Evolutionary conservation across 2,888 invertebrate species (phyloP).

Genomic region (Andrena camellia): DNA sequence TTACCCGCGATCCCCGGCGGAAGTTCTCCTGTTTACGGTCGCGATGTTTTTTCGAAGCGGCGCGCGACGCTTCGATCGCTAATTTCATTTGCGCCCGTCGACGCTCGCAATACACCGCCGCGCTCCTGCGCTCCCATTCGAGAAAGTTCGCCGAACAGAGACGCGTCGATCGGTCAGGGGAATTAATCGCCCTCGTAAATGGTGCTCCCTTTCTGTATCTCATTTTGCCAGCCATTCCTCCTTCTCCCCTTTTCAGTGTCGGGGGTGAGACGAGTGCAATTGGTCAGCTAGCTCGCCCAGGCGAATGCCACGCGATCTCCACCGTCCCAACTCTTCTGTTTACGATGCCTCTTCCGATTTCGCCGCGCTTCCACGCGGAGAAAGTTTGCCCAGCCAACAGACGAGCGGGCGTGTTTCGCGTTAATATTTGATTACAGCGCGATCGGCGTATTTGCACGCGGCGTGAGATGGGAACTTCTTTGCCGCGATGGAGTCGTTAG

Average conservation of each 20-base stretch:
- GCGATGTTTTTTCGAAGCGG: constrained; percentile 53
- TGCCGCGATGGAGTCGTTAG: constrained; percentile 20
- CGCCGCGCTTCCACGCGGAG: constrained; percentile 34
- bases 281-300: constrained; percentile 8
- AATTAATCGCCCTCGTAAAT: constrained; percentile 40
- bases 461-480: constrained; percentile 31
- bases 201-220: not conserved
- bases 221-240: not conserved
- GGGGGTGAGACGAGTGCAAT: not conserved
- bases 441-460: constrained; percentile 41
- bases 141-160: constrained; percentile 41
- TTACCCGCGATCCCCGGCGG: constrained; percentile 65
- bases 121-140: constrained; percentile 15
- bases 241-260: not conserved
- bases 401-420: constrained; percentile 44
- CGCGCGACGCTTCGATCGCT: constrained; percentile 66
- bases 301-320: constrained; percentile 1
- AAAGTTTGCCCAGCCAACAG: constrained; percentile 52
- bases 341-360: constrained; percentile 40
- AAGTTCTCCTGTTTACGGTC: constrained; percentile 71
- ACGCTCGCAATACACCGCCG: constrained; percentile 39
- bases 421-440: constrained; percentile 54
- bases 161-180: constrained; percentile 40
- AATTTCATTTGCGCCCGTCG: constrained; percentile 66
- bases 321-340: constrained; percentile 25